Conservation (phyloP, 2,888 invertebrate genomes). For the Physocephala rufipes region DNA sequence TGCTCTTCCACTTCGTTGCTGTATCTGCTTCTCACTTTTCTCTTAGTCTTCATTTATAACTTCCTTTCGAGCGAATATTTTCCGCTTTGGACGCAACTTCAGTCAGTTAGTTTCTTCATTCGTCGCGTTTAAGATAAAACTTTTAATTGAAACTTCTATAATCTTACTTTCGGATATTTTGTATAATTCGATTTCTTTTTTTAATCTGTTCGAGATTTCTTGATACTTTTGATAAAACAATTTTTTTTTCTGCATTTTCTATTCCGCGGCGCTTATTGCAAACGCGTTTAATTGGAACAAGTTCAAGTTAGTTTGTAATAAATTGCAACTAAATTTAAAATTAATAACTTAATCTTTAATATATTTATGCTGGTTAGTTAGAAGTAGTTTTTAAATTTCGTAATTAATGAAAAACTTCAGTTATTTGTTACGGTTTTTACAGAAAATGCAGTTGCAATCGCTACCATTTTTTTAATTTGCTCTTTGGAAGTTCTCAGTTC, state of each 20-base stretch:
- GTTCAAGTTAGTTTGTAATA: slow-evolving; percentile 23
- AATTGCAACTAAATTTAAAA: not conserved
- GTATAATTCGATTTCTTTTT: slow-evolving; percentile 15
- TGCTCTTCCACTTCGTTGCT: not conserved
- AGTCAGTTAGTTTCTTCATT: slow-evolving; percentile 32
- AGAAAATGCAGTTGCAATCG: no score
- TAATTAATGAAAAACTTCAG: no score
- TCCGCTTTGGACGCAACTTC: slow-evolving; percentile 38
- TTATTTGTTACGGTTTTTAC: no score
- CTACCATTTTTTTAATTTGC: no score
- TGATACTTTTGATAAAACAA: slow-evolving; percentile 1
- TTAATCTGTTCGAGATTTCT: not conserved
- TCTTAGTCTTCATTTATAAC: slow-evolving; percentile 45
- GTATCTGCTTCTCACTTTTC: slow-evolving; percentile 39
- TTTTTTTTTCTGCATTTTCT: not conserved
- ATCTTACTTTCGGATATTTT: slow-evolving; percentile 27
- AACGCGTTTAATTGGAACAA: slow-evolving; percentile 31
- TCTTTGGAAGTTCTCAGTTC: no score
- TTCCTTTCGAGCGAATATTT: no score
- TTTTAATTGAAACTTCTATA: slow-evolving; percentile 35
- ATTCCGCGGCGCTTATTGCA: not conserved
- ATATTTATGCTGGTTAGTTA: no score
- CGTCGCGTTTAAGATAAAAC: slow-evolving; percentile 21
- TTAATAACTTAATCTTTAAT: no score
- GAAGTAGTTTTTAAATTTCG: no score